Percentiles rank a stretch among this genome's conserved stretches.
These are phyloP conservation scores for Cynaeus angustus DNA, from an alignment of 2,888 invertebrate genomes.

Conservation along the genomic window DNA sequence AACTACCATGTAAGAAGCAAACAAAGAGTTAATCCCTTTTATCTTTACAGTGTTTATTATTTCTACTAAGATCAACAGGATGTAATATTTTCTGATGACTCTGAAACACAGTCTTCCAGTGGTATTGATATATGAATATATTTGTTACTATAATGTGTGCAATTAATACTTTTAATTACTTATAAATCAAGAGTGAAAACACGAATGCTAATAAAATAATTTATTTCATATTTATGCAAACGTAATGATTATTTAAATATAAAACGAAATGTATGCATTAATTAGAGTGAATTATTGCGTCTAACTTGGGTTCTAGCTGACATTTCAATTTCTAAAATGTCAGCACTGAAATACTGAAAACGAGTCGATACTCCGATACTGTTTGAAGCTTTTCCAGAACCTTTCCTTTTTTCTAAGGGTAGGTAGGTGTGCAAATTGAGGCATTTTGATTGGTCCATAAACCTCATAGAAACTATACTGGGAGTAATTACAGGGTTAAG, in stretches of 20 bases:
- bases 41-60: constrained; percentile 58
- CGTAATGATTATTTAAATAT: constrained; percentile 1
- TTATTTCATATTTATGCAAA: constrained; percentile 24
- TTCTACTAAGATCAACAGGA: constrained; percentile 59
- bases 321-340: constrained; percentile 9
- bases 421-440: background rate
- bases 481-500: constrained; percentile 24
- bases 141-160: constrained; percentile 27
- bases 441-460: constrained; percentile 7
- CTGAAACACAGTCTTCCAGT: constrained; percentile 28
- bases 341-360: background rate
- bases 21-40: constrained; percentile 56
- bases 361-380: background rate
- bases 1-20: constrained; percentile 39
- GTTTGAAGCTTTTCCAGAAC: too few relatives aligned
- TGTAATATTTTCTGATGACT: constrained; percentile 52
- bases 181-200: constrained; percentile 20
- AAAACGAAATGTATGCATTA: constrained; percentile 3
- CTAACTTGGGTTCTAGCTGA: background rate
- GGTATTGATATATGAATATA: constrained; percentile 45
- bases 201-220: constrained; percentile 21
- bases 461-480: background rate
- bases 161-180: constrained; percentile 28
- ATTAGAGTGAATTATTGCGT: constrained; percentile 14
- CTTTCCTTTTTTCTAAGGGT: too few relatives aligned